Conservation (phyloP, 2,888 invertebrate genomes). For the Megamerina dolium region DNA sequence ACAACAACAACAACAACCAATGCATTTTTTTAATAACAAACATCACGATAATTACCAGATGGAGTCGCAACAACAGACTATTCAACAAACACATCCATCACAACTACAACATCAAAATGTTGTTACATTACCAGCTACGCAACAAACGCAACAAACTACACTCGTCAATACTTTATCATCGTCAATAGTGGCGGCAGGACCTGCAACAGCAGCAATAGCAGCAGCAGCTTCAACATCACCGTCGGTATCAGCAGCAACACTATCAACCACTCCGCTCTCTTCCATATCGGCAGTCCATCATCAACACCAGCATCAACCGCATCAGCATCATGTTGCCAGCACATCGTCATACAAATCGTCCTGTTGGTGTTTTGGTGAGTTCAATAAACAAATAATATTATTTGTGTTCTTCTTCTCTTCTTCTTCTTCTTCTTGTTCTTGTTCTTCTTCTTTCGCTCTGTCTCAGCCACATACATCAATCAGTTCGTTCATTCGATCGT, state of each 20-base stretch:
- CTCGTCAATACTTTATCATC: conserved; percentile 5
- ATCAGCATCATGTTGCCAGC: conserved; percentile 27
- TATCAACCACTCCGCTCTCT: conserved; percentile 17
- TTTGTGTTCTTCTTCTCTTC: no score
- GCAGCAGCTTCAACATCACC: conserved; percentile 11
- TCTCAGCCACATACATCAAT: conserved; percentile 8
- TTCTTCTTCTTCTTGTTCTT: background rate
- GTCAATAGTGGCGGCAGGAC: conserved; percentile 9
- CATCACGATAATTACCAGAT: conserved; percentile 23
- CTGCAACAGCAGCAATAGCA: conserved; percentile 13
- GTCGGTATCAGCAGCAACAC: conserved; percentile 22
- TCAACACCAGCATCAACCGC: conserved; percentile 26
- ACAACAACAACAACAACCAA: conserved; percentile 25
- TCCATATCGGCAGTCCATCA: conserved; percentile 23
- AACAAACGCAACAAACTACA: background rate
- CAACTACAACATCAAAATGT: conserved; percentile 20
- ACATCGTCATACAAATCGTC: conserved; percentile 37
- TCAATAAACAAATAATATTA: conserved; percentile 16
- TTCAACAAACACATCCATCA: conserved; percentile 21
- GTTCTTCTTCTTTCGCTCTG: conserved; percentile 9
- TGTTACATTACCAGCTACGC: conserved; percentile 6
- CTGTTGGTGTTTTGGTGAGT: conserved; percentile 51
- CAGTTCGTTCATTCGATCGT: no score
- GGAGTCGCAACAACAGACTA: conserved; percentile 25
- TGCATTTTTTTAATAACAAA: conserved; percentile 31